Evolutionary conservation across 2,797 vertebrate species (phyloP).

Genomic region (Cirrhinus molitorella): DNA sequence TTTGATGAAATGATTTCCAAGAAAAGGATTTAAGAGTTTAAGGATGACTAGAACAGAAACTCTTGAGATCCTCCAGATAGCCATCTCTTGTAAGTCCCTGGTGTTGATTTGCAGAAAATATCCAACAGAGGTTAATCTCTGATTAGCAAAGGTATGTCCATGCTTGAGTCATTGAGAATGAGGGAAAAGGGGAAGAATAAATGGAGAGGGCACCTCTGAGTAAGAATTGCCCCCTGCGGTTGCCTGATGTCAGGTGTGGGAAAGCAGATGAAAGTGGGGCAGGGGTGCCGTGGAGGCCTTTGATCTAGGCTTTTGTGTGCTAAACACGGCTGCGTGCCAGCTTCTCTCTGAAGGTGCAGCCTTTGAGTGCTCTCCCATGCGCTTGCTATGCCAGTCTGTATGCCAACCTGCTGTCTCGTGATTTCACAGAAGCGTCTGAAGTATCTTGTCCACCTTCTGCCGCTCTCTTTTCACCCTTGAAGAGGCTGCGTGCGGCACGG

Average conservation of each 20-base stretch:
- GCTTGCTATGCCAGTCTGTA: conserved; percentile 66
- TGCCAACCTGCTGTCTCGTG: conserved; percentile 71
- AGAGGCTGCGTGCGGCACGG: conserved; percentile 19
- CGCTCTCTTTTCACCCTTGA: background rate
- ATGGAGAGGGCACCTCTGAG: conserved; percentile 53
- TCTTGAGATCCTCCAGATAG: background rate
- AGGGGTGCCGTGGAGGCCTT: conserved; percentile 79
- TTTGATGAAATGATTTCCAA: background rate
- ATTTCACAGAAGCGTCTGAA: conserved; percentile 47
- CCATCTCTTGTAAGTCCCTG: conserved; percentile 55
- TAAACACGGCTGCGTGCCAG: conserved; percentile 79
- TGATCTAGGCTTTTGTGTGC: conserved; percentile 84
- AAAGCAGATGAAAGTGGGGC: conserved; percentile 82
- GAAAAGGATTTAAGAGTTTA: conserved; percentile 31
- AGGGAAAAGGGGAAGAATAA: conserved; percentile 6
- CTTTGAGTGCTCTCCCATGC: conserved; percentile 63
- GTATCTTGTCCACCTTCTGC: conserved; percentile 38
- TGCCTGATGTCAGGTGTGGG: conserved; percentile 80
- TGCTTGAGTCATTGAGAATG: conserved; percentile 17
- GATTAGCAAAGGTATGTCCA: conserved; percentile 49
- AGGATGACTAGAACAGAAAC: conserved; percentile 7
- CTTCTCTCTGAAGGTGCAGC: conserved; percentile 76
- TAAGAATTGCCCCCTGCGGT: conserved; percentile 71
- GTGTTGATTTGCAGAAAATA: conserved; percentile 69
- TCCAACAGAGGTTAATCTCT: conserved; percentile 71